Percentiles rank a stretch among this genome's conserved stretches.
phyloP scores from a whole-genome alignment of 2,888 invertebrate species.

The Chalcis sispes region DNA sequence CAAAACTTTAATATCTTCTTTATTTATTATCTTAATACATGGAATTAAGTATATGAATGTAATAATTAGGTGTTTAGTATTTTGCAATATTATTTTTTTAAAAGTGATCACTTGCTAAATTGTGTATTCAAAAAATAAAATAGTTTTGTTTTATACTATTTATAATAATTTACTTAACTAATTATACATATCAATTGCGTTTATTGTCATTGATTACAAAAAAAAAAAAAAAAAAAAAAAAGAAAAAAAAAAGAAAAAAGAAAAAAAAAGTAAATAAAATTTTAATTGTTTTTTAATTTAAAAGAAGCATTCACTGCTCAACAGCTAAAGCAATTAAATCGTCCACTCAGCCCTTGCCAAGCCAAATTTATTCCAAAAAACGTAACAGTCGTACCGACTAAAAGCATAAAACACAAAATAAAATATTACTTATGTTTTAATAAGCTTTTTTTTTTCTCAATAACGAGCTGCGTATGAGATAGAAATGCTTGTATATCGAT shows the following conservation, averaged over 20 bases:
- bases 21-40: not conserved
- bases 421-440: slow-evolving; percentile 12
- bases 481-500: not conserved
- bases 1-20: too few species aligned
- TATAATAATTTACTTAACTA: not conserved
- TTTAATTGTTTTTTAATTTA: not conserved
- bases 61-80: too few species aligned
- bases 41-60: too few species aligned
- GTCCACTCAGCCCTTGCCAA: slow-evolving; percentile 12
- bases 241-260: not conserved
- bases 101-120: too few species aligned
- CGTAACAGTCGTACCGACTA: slow-evolving; percentile 51
- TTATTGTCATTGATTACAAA: slow-evolving; percentile 37
- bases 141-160: too few species aligned
- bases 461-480: slow-evolving; percentile 2
- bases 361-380: slow-evolving; percentile 53
- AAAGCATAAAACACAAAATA: slow-evolving; percentile 50
- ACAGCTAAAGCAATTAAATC: slow-evolving; percentile 17
- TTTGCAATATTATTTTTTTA: not conserved
- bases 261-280: too few species aligned
- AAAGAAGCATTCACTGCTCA: slow-evolving; percentile 6
- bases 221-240: not conserved
- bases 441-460: not conserved
- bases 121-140: too few species aligned
- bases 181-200: not conserved